Conservation (phyloP, 1,140 invertebrate species). For the Streblospio benedicti region DNA sequence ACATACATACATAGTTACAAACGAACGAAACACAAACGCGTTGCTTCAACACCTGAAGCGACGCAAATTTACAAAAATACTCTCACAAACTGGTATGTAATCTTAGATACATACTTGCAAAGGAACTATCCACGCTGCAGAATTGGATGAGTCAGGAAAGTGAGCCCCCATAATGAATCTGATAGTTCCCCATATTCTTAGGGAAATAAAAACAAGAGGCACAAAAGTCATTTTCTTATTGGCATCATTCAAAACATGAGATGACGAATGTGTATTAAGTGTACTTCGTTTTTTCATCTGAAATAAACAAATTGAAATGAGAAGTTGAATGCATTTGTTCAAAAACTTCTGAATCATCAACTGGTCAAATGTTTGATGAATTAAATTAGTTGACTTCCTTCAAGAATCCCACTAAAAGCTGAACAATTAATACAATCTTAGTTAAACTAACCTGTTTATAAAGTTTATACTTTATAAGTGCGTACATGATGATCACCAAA, state of each 20-base stretch:
- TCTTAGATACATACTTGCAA: constrained; percentile 33
- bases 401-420: background rate
- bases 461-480: constrained; percentile 10
- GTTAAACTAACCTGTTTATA: background rate
- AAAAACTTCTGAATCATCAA: too few species aligned
- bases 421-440: background rate
- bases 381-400: background rate
- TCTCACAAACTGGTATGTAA: too few species aligned
- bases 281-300: background rate
- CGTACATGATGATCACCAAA: constrained; percentile 25
- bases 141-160: constrained; percentile 17
- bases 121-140: constrained; percentile 29
- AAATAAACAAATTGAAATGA: background rate
- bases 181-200: constrained; percentile 33
- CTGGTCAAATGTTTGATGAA: too few species aligned
- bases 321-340: background rate
- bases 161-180: constrained; percentile 31
- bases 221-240: constrained; percentile 35
- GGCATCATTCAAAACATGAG: constrained; percentile 24
- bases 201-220: constrained; percentile 33
- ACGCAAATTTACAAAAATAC: too few species aligned
- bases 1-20: too few species aligned
- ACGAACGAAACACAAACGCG: too few species aligned
- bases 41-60: too few species aligned
- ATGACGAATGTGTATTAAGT: background rate